phyloP scores from a whole-genome alignment of 2,797 vertebrate species.

The Sciurus carolinensis region DNA sequence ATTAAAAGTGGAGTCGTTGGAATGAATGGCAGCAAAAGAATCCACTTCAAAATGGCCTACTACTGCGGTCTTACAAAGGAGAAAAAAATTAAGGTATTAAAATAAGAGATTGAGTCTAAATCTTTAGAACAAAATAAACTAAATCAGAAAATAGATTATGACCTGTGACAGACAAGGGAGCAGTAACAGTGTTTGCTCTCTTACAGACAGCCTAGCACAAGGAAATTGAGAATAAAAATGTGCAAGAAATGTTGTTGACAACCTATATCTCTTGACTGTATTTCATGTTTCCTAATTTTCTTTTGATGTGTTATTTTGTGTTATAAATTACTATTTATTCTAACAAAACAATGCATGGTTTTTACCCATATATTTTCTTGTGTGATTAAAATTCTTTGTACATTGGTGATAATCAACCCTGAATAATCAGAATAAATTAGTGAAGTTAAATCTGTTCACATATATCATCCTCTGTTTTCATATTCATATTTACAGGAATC shows the following conservation, averaged over 20 bases:
- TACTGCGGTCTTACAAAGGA: not conserved
- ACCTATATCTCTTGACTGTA: not conserved
- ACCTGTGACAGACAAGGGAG: not conserved
- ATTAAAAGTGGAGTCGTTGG: constrained; percentile 63
- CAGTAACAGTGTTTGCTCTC: not conserved
- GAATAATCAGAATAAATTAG: constrained; percentile 77
- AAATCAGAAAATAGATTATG: constrained; percentile 65
- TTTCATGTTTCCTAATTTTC: constrained; percentile 69
- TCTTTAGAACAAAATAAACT: not conserved
- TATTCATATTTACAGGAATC: constrained; percentile 65
- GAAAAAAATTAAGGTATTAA: constrained; percentile 39
- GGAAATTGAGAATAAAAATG: constrained; percentile 34
- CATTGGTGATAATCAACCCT: constrained; percentile 64
- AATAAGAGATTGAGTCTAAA: constrained; percentile 28
- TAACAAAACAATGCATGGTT: constrained; percentile 64
- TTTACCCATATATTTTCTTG: constrained; percentile 60
- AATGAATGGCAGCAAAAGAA: not conserved
- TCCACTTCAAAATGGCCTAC: not conserved
- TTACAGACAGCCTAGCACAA: not conserved
- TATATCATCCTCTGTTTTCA: constrained; percentile 48
- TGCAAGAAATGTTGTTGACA: not conserved
- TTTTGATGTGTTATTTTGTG: constrained; percentile 65
- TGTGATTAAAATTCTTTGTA: constrained; percentile 79
- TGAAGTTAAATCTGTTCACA: constrained; percentile 68
- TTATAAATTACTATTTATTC: constrained; percentile 76